Conservation (phyloP, 2,797 vertebrate species). For the Argentina silus region DNA sequence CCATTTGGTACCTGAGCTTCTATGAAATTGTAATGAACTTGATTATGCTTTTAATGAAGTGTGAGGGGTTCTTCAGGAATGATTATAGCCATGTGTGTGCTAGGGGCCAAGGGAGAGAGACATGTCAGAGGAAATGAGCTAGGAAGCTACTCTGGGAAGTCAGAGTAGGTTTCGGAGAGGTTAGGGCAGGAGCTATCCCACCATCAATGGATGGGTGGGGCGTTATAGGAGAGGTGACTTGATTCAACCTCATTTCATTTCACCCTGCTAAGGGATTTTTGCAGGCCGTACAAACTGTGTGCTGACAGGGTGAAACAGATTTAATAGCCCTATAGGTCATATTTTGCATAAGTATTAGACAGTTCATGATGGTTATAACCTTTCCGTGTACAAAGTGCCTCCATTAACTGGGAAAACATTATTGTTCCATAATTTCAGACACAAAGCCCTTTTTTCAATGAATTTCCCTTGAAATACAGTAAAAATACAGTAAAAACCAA, state of each 20-base stretch:
- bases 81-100: conserved; percentile 67
- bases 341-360: conserved; percentile 77
- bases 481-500: not conserved
- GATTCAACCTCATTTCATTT: conserved; percentile 64
- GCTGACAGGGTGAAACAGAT: conserved; percentile 70
- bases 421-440: conserved; percentile 64
- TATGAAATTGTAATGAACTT: conserved; percentile 84
- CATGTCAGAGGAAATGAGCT: conserved; percentile 59
- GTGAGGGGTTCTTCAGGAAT: conserved; percentile 77
- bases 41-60: conserved; percentile 85
- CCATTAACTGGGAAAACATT: conserved; percentile 63
- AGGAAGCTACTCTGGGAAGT: conserved; percentile 26
- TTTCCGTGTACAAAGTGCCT: conserved; percentile 64
- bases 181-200: conserved; percentile 21
- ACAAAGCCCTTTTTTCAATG: not conserved
- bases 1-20: conserved; percentile 80
- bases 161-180: conserved; percentile 30
- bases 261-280: conserved; percentile 62
- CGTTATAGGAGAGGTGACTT: conserved; percentile 59
- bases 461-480: not conserved
- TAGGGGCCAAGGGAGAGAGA: conserved; percentile 20
- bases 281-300: conserved; percentile 50
- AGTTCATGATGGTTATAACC: conserved; percentile 72
- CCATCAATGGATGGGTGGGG: conserved; percentile 58
- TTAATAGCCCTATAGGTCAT: conserved; percentile 75